phyloP scores from a whole-genome alignment of 2,113 vertebrate genomes.

The Tringa solitaria region DNA sequence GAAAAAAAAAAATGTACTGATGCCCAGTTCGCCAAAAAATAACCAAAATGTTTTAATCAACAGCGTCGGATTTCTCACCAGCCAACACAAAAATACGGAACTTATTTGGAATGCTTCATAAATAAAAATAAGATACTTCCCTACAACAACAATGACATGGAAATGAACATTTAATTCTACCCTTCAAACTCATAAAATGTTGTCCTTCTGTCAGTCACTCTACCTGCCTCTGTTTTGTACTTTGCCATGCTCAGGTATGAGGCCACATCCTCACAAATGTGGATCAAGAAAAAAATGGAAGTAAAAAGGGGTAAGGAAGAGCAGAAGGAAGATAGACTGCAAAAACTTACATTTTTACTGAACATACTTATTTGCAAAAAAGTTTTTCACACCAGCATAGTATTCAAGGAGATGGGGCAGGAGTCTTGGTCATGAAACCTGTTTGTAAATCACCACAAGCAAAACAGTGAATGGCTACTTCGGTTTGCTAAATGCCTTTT shows the following conservation, averaged over 20 bases:
- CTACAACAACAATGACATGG: neutral
- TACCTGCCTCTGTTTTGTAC: neutral
- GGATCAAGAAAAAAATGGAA: neutral
- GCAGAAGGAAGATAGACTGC: neutral
- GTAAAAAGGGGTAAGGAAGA: neutral
- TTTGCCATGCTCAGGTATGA: neutral
- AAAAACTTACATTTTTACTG: neutral
- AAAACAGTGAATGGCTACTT: neutral
- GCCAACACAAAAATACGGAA: neutral
- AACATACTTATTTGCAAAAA: neutral
- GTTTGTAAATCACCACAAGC: neutral
- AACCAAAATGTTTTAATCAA: neutral
- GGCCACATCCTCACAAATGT: neutral
- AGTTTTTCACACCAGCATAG: neutral
- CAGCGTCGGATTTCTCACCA: neutral
- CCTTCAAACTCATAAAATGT: neutral
- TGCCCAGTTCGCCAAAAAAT: neutral
- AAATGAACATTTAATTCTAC: neutral
- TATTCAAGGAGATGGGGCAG: neutral
- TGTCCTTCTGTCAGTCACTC: neutral
- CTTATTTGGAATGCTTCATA: neutral
- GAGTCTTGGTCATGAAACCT: neutral
- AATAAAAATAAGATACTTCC: neutral
- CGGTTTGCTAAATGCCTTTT: rapidly evolving
- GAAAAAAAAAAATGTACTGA: neutral